A percentile compares a stretch with the other conserved stretches of the same genome.
Evolutionary conservation across 2,113 vertebrate genomes (phyloP).

Genomic region (Pelodiscus sinensis): DNA sequence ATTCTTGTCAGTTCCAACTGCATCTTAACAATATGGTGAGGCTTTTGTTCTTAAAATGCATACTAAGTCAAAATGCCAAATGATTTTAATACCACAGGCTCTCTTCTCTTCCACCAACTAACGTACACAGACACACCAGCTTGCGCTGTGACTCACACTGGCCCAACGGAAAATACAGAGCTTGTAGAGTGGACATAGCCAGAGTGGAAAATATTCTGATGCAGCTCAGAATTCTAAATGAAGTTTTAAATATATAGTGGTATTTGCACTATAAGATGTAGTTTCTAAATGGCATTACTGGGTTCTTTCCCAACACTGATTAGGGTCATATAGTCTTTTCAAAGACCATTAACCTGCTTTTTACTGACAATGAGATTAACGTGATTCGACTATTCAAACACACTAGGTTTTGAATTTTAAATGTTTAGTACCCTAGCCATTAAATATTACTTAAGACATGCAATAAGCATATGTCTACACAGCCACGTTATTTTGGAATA

Average conservation of each 20-base stretch:
- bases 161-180: not conserved
- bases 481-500: no score
- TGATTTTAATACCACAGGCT: not conserved
- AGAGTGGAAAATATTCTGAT: not conserved
- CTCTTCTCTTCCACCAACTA: not conserved
- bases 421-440: not conserved
- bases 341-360: slow-evolving; percentile 2
- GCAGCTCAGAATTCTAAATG: not conserved
- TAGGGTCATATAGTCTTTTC: not conserved
- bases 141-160: not conserved
- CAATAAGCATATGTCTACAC: not conserved
- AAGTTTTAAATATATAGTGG: not conserved
- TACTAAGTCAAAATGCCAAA: not conserved
- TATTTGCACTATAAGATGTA: not conserved
- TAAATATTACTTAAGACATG: not conserved
- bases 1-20: not conserved
- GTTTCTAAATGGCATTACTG: not conserved
- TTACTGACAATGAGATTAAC: not conserved
- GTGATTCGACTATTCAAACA: not conserved
- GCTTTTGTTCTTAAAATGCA: not conserved
- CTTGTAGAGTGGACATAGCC: not conserved
- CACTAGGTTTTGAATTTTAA: not conserved
- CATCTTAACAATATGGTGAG: not conserved
- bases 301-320: not conserved
- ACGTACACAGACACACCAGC: not conserved